phyloP scores from a whole-genome alignment of 2,113 vertebrate genomes.

The Furnarius figulus region DNA sequence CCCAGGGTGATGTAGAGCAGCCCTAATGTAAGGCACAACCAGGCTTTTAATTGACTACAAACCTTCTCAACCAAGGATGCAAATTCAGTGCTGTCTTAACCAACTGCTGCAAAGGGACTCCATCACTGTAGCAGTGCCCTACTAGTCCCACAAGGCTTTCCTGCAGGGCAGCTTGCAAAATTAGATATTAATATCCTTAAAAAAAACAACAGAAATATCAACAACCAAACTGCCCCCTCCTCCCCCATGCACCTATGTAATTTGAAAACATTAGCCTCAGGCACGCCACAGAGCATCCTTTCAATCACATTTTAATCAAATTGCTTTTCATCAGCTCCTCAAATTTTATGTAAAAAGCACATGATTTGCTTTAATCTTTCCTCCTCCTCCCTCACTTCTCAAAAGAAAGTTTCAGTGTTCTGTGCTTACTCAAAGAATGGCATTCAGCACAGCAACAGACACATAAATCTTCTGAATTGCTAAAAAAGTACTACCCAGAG shows the following conservation, averaged over 20 bases:
- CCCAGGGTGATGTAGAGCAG: slow-evolving; percentile 5
- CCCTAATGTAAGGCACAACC: not conserved
- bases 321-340: slow-evolving; percentile 2
- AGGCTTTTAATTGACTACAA: slow-evolving; percentile 11
- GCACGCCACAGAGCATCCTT: not conserved
- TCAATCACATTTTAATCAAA: slow-evolving; percentile 41
- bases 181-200: not conserved
- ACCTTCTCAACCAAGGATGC: not conserved
- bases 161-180: not conserved
- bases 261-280: not conserved
- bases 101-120: not conserved
- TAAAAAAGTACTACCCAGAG: slow-evolving; percentile 37
- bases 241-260: not conserved
- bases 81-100: not conserved
- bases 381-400: not conserved
- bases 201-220: not conserved
- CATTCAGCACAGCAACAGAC: not conserved
- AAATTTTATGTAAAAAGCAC: slow-evolving; percentile 19
- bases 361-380: slow-evolving; percentile 4
- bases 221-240: not conserved
- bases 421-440: slow-evolving; percentile 19
- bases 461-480: slow-evolving; percentile 50
- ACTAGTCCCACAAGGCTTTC: not conserved
- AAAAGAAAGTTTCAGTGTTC: slow-evolving; percentile 32
- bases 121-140: not conserved